A percentile compares a stretch with the other conserved stretches of the same genome.
phyloP scores from a whole-genome alignment of 2,113 vertebrate genomes.

The Onychorhynchus coronatus region DNA sequence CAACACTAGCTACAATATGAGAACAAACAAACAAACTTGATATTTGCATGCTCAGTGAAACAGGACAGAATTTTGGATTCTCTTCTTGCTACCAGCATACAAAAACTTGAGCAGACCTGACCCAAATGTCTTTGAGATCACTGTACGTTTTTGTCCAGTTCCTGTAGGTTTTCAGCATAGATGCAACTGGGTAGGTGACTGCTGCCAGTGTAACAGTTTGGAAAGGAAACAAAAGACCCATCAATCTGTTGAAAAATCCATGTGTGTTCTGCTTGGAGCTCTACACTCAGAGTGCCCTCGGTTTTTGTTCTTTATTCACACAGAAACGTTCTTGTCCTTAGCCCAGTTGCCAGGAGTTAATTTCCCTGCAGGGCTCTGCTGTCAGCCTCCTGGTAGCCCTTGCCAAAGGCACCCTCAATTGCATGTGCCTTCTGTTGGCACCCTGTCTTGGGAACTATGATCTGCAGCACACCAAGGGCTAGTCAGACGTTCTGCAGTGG shows the following conservation, averaged over 20 bases:
- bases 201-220: background rate
- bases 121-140: background rate
- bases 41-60: background rate
- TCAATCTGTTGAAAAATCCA: background rate
- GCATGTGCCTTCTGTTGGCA: background rate
- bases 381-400: background rate
- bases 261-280: background rate
- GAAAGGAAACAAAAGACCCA: background rate
- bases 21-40: background rate
- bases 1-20: background rate
- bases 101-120: background rate
- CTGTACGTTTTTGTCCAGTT: background rate
- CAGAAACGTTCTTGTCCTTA: background rate
- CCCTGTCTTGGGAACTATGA: background rate
- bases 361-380: conserved; percentile 3
- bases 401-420: background rate
- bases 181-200: background rate
- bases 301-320: background rate
- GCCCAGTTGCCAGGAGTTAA: background rate
- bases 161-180: background rate
- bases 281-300: background rate
- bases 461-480: background rate
- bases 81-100: background rate
- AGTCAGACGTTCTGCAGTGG: background rate
- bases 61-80: background rate